phyloP scores from a whole-genome alignment of 37 sponge, comb jelly and placozoan genomes.

The Dysidea cf. avara region DNA sequence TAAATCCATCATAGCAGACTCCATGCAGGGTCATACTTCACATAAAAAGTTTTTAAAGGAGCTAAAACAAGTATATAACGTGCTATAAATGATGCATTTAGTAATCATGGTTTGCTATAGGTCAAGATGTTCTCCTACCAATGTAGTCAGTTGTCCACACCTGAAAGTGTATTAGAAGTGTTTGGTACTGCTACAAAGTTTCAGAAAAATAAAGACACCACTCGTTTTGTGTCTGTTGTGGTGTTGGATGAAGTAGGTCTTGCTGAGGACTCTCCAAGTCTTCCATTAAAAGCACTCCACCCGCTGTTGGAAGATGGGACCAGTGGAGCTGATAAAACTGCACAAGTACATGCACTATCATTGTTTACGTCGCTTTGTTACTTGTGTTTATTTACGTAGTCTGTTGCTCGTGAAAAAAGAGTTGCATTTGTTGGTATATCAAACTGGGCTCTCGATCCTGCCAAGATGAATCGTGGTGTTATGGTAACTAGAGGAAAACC shows the following conservation, averaged over 20 bases:
- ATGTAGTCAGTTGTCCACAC: conserved; percentile 49
- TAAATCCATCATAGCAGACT: conserved; percentile 50
- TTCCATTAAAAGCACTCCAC: conserved; percentile 88
- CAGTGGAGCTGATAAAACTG: conserved; percentile 52
- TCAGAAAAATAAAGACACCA: conserved; percentile 32
- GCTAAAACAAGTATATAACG: conserved; percentile 48
- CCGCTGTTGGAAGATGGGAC: conserved; percentile 87
- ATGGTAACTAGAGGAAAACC: conserved; percentile 63
- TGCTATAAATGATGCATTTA: neutral
- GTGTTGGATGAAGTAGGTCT: conserved; percentile 94
- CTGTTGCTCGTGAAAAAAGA: conserved; percentile 2
- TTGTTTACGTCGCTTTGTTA: neutral
- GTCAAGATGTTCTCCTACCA: conserved; percentile 53
- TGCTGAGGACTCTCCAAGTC: conserved; percentile 88
- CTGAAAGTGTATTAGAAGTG: conserved; percentile 34
- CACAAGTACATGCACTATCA: neutral
- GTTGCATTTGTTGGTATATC: conserved; percentile 75
- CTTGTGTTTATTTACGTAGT: neutral
- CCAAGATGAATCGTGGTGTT: conserved; percentile 82
- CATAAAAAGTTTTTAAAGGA: conserved; percentile 22
- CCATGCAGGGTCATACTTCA: conserved; percentile 64
- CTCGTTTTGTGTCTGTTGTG: conserved; percentile 68
- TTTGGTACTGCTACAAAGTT: conserved; percentile 19
- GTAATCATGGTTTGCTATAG: neutral
- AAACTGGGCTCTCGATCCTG: conserved; percentile 83